Conservation (phyloP, 2,797 vertebrate species). For the Malacoctenus gilli region DNA sequence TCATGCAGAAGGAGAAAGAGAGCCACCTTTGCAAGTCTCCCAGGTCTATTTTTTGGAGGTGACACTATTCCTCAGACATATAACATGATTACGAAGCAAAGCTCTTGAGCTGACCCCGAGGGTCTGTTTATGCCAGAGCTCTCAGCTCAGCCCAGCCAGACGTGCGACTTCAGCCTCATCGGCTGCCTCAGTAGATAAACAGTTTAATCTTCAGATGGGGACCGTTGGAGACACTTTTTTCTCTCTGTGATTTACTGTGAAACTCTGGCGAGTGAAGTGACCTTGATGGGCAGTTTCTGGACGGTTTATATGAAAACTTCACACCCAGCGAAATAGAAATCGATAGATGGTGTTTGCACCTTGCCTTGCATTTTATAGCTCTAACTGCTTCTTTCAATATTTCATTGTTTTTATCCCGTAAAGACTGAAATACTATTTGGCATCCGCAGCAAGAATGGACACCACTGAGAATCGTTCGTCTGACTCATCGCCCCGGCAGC, state of each 20-base stretch:
- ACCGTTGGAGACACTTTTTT: conserved; percentile 19
- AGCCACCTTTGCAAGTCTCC: neutral
- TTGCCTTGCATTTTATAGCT: no score
- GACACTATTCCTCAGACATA: conserved; percentile 10
- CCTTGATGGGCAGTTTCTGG: conserved; percentile 3
- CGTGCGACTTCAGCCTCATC: conserved; percentile 16
- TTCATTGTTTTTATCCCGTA: neutral
- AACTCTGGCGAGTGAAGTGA: conserved; percentile 24
- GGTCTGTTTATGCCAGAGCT: conserved; percentile 21
- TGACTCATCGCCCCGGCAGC: conserved; percentile 25
- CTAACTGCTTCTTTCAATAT: no score
- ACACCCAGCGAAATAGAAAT: no score
- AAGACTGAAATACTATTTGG: conserved; percentile 19
- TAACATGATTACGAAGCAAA: conserved; percentile 25
- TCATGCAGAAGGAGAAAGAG: no score
- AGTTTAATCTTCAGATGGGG: conserved; percentile 20
- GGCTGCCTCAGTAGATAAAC: conserved; percentile 36
- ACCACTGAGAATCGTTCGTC: conserved; percentile 36
- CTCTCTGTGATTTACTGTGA: conserved; percentile 31
- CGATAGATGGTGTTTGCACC: no score
- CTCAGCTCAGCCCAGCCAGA: conserved; percentile 6
- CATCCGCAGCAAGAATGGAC: conserved; percentile 16
- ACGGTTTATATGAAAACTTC: neutral
- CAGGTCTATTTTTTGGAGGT: neutral
- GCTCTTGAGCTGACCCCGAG: conserved; percentile 20